Conservation (phyloP, 2,113 vertebrate genomes). For the Microcebus murinus region DNA sequence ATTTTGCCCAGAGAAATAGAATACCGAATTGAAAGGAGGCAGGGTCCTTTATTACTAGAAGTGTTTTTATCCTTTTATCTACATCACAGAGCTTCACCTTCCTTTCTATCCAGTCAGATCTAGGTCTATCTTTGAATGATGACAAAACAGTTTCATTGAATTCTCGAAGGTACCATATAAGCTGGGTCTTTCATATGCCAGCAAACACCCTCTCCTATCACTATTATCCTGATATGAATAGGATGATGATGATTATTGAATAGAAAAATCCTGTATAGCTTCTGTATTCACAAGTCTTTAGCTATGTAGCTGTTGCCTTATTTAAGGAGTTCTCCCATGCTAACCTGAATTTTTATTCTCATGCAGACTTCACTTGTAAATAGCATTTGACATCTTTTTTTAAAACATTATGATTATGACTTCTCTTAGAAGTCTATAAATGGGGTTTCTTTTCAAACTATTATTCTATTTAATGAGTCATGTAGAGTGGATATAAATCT, state of each 20-base stretch:
- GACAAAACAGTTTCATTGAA: background rate
- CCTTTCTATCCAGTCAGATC: background rate
- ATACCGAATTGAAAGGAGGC: background rate
- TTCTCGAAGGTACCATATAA: rapidly evolving
- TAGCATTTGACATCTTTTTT: background rate
- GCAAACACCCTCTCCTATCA: background rate
- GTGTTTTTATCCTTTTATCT: background rate
- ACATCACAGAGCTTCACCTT: background rate
- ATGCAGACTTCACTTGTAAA: background rate
- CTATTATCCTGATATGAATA: background rate
- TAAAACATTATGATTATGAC: background rate
- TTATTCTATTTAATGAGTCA: background rate
- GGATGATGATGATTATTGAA: background rate
- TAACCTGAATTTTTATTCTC: background rate
- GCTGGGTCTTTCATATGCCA: background rate
- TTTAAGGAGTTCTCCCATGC: background rate
- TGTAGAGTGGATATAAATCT: background rate
- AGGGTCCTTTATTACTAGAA: background rate
- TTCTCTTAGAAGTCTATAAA: background rate
- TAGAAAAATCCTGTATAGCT: background rate
- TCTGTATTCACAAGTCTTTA: background rate
- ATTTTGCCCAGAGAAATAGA: conserved; percentile 32
- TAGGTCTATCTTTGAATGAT: background rate
- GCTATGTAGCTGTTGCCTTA: background rate
- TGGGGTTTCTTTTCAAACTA: background rate